A percentile compares a stretch with the other conserved stretches of the same genome.
phyloP scores from a whole-genome alignment of 2,888 invertebrate genomes.

The Sinhomidia bicolor region DNA sequence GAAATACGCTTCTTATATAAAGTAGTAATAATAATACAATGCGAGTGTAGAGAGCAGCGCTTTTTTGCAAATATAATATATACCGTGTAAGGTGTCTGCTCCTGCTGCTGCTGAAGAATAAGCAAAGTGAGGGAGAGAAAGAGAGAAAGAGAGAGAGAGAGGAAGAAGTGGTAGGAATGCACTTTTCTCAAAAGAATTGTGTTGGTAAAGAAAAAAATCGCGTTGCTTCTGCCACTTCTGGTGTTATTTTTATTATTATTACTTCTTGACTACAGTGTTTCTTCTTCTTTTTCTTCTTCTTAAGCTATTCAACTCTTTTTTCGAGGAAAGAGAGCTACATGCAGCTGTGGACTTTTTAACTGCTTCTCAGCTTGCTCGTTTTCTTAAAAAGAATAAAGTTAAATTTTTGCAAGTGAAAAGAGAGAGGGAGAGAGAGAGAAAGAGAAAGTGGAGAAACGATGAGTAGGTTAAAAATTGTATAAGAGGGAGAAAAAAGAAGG shows the following conservation, averaged over 20 bases:
- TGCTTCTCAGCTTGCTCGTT: not conserved
- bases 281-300: not conserved
- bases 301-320: not conserved
- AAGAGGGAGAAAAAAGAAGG: not conserved
- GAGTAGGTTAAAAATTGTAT: constrained; percentile 21
- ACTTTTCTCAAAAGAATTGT: constrained; percentile 22
- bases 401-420: not conserved
- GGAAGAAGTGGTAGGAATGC: constrained; percentile 57
- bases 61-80: constrained; percentile 2
- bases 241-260: not conserved
- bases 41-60: not conserved
- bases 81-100: too few species aligned
- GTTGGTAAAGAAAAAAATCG: not conserved
- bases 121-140: too few species aligned
- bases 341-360: constrained; percentile 14
- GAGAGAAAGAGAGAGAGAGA: not conserved
- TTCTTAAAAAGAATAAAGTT: not conserved
- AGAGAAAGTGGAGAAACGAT: not conserved
- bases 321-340: not conserved
- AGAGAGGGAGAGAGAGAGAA: not conserved
- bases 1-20: not conserved
- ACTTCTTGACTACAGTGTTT: too few species aligned
- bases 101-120: too few species aligned
- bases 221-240: not conserved
- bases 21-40: too few species aligned